These are phyloP conservation scores for Scarus forsteni DNA, from an alignment of 2,797 vertebrate genomes.

Conservation along the genomic window DNA sequence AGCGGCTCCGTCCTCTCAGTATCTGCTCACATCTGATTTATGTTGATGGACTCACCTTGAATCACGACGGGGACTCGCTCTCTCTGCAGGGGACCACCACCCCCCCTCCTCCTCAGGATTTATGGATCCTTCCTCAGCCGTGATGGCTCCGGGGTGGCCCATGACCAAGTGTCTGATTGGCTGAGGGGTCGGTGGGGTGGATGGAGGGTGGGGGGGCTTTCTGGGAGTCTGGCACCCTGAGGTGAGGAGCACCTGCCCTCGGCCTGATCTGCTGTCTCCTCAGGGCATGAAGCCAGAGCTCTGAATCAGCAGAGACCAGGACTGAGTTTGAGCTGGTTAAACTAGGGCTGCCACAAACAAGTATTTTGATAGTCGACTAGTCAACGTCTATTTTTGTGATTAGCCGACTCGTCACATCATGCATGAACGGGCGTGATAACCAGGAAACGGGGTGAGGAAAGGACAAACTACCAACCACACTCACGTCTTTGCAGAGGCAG, in stretches of 20 bases:
- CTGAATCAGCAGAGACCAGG: not conserved
- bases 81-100: conserved; percentile 18
- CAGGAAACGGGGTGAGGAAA: no score
- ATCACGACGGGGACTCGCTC: conserved; percentile 20
- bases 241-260: conserved; percentile 58
- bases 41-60: conserved; percentile 58
- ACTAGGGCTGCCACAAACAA: not conserved
- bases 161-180: conserved; percentile 49
- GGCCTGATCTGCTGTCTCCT: conserved; percentile 42
- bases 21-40: conserved; percentile 41
- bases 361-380: no score
- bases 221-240: conserved; percentile 37
- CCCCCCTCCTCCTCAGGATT: conserved; percentile 24
- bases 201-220: not conserved
- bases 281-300: conserved; percentile 5
- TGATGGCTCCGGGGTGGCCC: conserved; percentile 32
- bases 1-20: conserved; percentile 12
- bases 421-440: no score
- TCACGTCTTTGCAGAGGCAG: no score
- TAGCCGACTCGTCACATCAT: no score
- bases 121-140: conserved; percentile 48
- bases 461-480: no score
- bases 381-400: no score
- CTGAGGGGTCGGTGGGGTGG: conserved; percentile 11
- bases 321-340: not conserved